A percentile compares a stretch with the other conserved stretches of the same genome.
Conservation (phyloP, 1,140 invertebrate genomes). For the Pseudomyrmex concolor region DNA sequence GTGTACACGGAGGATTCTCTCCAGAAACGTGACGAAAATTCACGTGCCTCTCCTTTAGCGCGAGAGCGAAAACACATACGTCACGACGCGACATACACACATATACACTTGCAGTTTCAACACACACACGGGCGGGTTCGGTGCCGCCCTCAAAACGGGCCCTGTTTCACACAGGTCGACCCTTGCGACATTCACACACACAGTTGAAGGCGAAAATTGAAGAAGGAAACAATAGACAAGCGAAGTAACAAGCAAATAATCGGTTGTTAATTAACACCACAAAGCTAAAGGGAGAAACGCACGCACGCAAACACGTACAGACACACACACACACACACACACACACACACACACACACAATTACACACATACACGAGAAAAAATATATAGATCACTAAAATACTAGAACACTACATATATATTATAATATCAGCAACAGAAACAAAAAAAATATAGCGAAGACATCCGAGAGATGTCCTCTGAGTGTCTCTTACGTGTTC, state of each 20-base stretch:
- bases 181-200: conserved; percentile 35
- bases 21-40: conserved; percentile 16
- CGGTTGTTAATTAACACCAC: not conserved
- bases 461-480: not conserved
- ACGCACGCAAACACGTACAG: not conserved
- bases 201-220: conserved; percentile 49
- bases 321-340: not conserved
- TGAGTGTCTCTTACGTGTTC: not conserved
- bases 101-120: conserved; percentile 54
- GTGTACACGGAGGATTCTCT: conserved; percentile 12
- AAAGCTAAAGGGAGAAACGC: conserved; percentile 24
- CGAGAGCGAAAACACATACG: conserved; percentile 26
- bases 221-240: conserved; percentile 50
- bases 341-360: not conserved
- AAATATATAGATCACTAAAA: not conserved
- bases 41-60: not conserved
- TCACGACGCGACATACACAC: conserved; percentile 23
- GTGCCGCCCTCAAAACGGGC: conserved; percentile 36
- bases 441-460: not conserved
- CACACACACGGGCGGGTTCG: conserved; percentile 13
- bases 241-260: conserved; percentile 29
- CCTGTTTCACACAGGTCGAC: conserved; percentile 35
- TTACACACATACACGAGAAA: no score
- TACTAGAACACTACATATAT: not conserved
- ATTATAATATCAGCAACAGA: conserved; percentile 23